phyloP scores from a whole-genome alignment of 2,888 invertebrate genomes.

The Phasia obesa region DNA sequence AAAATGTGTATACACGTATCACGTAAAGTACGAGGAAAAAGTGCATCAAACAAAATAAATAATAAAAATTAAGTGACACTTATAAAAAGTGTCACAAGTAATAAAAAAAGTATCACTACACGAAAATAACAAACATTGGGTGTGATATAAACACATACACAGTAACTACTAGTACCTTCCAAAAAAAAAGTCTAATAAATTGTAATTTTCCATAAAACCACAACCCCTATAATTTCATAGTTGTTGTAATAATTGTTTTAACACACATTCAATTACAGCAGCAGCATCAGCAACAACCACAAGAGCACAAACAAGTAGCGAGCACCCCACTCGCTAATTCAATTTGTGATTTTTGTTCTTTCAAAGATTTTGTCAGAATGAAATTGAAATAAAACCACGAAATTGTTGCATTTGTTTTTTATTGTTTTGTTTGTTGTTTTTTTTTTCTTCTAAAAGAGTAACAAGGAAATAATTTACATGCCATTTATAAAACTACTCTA shows the following conservation, averaged over 20 bases:
- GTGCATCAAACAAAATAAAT: conserved; percentile 58
- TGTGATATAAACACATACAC: conserved; percentile 34
- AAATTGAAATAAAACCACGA: conserved; percentile 61
- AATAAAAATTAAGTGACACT: conserved; percentile 70
- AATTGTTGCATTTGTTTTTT: conserved; percentile 47
- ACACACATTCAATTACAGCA: conserved; percentile 14
- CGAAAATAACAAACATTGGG: conserved; percentile 41
- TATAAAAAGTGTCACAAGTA: conserved; percentile 69
- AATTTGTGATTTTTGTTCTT: conserved; percentile 60
- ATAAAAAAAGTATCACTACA: conserved; percentile 51
- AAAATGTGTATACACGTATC: conserved; percentile 14
- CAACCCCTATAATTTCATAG: conserved; percentile 68
- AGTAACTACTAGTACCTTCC: too few species aligned
- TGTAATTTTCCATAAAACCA: conserved; percentile 54
- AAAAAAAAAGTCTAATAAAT: conserved; percentile 11
- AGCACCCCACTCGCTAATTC: conserved; percentile 65
- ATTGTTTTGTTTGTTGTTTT: conserved; percentile 34
- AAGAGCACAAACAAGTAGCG: conserved; percentile 33
- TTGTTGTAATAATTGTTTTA: conserved; percentile 42
- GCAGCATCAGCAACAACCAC: conserved; percentile 22
- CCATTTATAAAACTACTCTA: conserved; percentile 15
- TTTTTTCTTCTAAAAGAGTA: conserved; percentile 11
- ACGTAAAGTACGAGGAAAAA: conserved; percentile 43
- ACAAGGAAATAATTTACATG: conserved; percentile 65
- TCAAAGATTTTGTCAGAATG: conserved; percentile 37